Percentiles rank a stretch among this genome's conserved stretches.
phyloP scores from a whole-genome alignment of 92 coral and sea anemone genomes.

The Zoanthus sociatus region DNA sequence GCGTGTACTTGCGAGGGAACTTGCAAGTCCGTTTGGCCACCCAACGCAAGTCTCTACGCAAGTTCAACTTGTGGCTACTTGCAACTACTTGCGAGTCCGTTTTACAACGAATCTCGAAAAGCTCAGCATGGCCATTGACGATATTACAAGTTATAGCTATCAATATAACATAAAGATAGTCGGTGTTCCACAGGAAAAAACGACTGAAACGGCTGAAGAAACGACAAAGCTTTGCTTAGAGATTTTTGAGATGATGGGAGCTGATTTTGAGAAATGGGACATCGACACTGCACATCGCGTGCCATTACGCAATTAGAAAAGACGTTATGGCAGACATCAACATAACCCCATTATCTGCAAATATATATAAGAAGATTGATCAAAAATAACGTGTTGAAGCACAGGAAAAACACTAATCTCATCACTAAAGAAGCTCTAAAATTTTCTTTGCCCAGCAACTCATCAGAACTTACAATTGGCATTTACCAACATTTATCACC shows the following conservation, averaged over 20 bases:
- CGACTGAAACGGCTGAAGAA: constrained; percentile 1
- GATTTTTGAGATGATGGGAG: neutral
- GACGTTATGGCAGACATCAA: neutral
- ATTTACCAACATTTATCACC: neutral
- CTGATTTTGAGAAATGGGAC: neutral
- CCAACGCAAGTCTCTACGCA: too few relatives aligned
- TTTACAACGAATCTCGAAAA: neutral
- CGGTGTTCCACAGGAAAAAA: neutral
- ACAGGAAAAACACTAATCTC: neutral
- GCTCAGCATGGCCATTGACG: neutral
- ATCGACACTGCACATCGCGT: neutral
- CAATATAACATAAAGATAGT: constrained; percentile 1
- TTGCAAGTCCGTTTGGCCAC: too few relatives aligned
- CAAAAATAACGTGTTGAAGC: neutral
- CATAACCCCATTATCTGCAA: neutral
- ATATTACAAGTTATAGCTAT: neutral
- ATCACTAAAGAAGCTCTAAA: neutral
- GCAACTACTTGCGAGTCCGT: too few relatives aligned
- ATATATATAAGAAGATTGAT: neutral
- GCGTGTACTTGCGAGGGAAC: too few relatives aligned
- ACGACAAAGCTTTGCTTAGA: neutral
- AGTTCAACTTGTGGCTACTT: too few relatives aligned
- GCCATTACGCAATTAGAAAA: neutral
- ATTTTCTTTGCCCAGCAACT: neutral
- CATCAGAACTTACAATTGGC: neutral